Conservation (phyloP, 2,888 invertebrate genomes). For the Clitarchus hookeri region DNA sequence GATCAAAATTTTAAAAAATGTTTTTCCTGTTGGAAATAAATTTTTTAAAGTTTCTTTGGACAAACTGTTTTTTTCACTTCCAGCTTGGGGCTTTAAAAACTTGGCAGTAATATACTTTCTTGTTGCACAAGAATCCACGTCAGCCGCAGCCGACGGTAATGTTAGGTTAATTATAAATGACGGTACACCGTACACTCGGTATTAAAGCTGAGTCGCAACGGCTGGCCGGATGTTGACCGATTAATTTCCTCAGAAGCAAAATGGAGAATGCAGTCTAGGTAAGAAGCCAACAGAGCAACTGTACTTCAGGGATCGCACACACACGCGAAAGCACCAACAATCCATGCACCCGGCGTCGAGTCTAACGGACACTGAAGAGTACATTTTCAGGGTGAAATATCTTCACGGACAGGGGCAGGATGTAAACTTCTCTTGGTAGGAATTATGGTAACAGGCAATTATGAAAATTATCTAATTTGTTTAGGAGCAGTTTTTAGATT, state of each 20-base stretch:
- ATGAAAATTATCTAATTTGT: neutral
- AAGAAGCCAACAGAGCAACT: neutral
- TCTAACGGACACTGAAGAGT: neutral
- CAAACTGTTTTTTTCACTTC: slow-evolving; percentile 27
- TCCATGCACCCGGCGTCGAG: neutral
- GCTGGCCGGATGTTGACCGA: neutral
- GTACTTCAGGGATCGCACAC: slow-evolving; percentile 11
- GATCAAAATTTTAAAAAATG: slow-evolving; percentile 35
- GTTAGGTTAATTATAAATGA: no score
- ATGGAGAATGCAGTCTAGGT: neutral
- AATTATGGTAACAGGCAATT: neutral
- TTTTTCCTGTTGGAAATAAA: slow-evolving; percentile 35
- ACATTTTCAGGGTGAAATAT: neutral
- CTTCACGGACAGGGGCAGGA: neutral
- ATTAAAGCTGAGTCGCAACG: neutral
- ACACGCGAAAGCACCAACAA: neutral
- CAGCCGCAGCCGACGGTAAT: no score
- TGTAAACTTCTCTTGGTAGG: neutral
- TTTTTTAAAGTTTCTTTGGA: slow-evolving; percentile 26
- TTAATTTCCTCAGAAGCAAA: no score
- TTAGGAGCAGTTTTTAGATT: neutral
- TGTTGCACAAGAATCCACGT: slow-evolving; percentile 44
- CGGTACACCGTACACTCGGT: neutral
- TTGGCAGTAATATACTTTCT: slow-evolving; percentile 38
- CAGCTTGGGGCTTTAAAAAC: slow-evolving; percentile 27